Evolutionary conservation across 2,888 invertebrate species (phyloP).

Genomic region (Scelioninae gen. 2): DNA sequence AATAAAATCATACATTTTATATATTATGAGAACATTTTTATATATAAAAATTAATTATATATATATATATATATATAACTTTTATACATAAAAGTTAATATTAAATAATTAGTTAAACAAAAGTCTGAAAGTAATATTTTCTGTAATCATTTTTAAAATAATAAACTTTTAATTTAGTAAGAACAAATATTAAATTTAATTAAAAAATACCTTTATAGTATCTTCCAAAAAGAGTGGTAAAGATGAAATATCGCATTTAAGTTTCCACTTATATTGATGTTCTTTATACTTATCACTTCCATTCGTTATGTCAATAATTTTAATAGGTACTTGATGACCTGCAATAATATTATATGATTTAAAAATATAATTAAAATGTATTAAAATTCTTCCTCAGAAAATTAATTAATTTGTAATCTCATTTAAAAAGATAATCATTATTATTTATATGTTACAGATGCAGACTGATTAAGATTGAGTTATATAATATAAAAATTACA

Average conservation of each 20-base stretch:
- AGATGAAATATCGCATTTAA: conserved; percentile 20
- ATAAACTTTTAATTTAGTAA: too few species aligned
- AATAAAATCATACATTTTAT: too few species aligned
- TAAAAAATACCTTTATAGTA: conserved; percentile 23
- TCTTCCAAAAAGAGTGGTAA: conserved; percentile 27
- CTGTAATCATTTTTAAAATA: too few species aligned
- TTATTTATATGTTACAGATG: too few species aligned
- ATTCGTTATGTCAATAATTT: conserved; percentile 21
- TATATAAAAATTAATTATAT: too few species aligned
- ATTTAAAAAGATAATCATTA: too few species aligned
- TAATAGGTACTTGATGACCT: conserved; percentile 34
- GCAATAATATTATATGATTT: background rate
- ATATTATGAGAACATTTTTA: too few species aligned
- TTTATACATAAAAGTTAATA: too few species aligned
- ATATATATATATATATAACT: too few species aligned
- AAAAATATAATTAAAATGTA: conserved; percentile 5
- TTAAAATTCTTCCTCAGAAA: background rate
- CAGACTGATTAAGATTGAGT: conserved; percentile 1
- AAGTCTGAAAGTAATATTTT: too few species aligned
- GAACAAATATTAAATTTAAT: background rate
- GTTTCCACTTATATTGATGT: conserved; percentile 25
- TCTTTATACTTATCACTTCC: conserved; percentile 4
- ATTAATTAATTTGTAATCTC: conserved; percentile 2
- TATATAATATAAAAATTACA: too few species aligned
- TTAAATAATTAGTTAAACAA: too few species aligned